Conservation (phyloP, 2,888 invertebrate genomes). For the Harpalus rufipes region DNA sequence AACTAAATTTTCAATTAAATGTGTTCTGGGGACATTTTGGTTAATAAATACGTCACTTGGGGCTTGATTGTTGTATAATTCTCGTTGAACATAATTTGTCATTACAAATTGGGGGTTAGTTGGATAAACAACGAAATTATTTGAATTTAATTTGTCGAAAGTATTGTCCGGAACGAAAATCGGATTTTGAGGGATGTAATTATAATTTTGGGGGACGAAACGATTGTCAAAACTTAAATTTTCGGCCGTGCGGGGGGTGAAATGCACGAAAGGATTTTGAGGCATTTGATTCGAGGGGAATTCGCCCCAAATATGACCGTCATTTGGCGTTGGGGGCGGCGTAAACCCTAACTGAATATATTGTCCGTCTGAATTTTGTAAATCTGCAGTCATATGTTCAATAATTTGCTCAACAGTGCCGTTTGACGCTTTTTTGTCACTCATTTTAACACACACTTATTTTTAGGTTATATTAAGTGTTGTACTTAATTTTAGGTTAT, state of each 20-base stretch:
- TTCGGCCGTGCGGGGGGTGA: constrained; percentile 18
- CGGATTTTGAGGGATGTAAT: constrained; percentile 61
- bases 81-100: constrained; percentile 49
- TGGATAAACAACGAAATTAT: constrained; percentile 63
- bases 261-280: constrained; percentile 70
- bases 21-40: constrained; percentile 69
- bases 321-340: constrained; percentile 73
- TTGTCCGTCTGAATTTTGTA: constrained; percentile 80
- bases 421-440: constrained; percentile 73
- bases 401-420: constrained; percentile 80
- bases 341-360: constrained; percentile 80
- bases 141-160: constrained; percentile 47
- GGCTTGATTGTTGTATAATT: constrained; percentile 43
- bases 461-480: neutral
- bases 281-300: constrained; percentile 71
- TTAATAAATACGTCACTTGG: constrained; percentile 39
- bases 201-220: constrained; percentile 52
- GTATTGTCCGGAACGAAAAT: constrained; percentile 60
- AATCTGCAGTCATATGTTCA: constrained; percentile 81
- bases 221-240: constrained; percentile 36
- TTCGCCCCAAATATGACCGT: constrained; percentile 74
- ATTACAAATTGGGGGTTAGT: constrained; percentile 60
- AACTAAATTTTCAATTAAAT: constrained; percentile 85
- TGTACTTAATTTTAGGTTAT: neutral
- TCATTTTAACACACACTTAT: constrained; percentile 71